phyloP scores from a whole-genome alignment of 2,113 vertebrate species.

The Ictalurus punctatus region DNA sequence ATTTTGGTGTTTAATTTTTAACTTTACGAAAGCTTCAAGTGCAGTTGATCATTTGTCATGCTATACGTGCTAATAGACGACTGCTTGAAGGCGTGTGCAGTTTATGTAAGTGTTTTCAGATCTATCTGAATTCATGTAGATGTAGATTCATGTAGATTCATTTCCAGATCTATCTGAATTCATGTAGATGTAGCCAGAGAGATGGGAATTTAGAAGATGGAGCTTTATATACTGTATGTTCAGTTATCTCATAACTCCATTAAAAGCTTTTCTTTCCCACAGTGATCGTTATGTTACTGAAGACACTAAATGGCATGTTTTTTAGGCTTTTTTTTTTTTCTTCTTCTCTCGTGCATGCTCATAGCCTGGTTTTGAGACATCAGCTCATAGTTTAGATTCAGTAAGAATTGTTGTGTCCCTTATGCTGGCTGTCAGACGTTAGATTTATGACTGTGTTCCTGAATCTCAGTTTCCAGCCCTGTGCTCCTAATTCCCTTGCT shows the following conservation, averaged over 20 bases:
- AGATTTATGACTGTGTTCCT: conserved; percentile 43
- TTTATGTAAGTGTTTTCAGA: too few relatives aligned
- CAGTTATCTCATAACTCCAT: not conserved
- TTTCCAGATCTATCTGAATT: too few relatives aligned
- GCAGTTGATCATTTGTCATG: too few relatives aligned
- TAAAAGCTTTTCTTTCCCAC: not conserved
- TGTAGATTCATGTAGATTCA: too few relatives aligned
- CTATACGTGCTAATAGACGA: too few relatives aligned
- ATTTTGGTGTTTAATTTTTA: too few relatives aligned
- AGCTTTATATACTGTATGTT: not conserved
- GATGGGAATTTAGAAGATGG: not conserved
- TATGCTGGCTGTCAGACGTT: conserved; percentile 36
- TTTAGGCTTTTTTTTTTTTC: too few relatives aligned
- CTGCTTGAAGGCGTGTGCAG: too few relatives aligned
- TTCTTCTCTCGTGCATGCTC: not conserved
- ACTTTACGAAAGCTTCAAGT: too few relatives aligned
- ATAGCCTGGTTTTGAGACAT: conserved; percentile 22
- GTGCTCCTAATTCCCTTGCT: conserved; percentile 38
- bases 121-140: too few relatives aligned
- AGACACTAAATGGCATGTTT: not conserved
- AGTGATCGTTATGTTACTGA: not conserved
- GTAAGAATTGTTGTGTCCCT: conserved; percentile 42
- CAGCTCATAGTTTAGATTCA: conserved; percentile 28
- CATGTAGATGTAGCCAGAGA: not conserved
- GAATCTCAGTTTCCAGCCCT: conserved; percentile 43